These are phyloP conservation scores for Pelagia noctiluca DNA, from an alignment of 30 jellyfish, hydroid and myxozoan genomes.

Conservation along the genomic window DNA sequence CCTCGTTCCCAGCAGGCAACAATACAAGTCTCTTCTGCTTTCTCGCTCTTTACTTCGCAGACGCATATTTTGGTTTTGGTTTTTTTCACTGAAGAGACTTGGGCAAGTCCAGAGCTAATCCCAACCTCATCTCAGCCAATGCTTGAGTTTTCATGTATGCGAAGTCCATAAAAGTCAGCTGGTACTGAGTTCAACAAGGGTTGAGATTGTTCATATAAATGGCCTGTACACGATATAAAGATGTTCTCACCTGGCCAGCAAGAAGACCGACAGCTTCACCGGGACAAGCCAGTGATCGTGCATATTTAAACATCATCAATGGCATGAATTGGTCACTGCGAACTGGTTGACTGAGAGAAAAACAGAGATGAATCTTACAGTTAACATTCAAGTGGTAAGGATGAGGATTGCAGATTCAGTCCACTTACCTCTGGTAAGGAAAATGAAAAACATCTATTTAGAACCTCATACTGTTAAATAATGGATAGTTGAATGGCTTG, in stretches of 20 bases:
- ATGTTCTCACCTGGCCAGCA: conserved; percentile 93
- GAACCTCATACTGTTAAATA: too few relatives aligned
- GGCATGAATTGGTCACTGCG: conserved; percentile 67
- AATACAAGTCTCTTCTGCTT: too few relatives aligned
- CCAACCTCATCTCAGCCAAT: too few relatives aligned
- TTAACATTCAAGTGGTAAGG: background rate
- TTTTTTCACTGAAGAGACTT: too few relatives aligned
- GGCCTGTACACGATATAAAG: background rate
- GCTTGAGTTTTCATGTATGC: too few relatives aligned
- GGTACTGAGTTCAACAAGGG: too few relatives aligned
- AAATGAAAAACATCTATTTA: background rate
- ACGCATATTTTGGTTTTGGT: too few relatives aligned
- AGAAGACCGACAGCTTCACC: conserved; percentile 99
- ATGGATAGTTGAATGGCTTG: too few relatives aligned
- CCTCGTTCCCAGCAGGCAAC: too few relatives aligned
- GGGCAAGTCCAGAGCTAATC: too few relatives aligned
- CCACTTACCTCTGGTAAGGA: background rate
- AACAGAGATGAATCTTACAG: background rate
- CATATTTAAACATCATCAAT: conserved; percentile 81
- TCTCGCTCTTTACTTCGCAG: too few relatives aligned
- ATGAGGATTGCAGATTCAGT: background rate
- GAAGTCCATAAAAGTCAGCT: too few relatives aligned
- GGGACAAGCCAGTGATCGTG: conserved; percentile 83
- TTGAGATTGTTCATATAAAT: background rate
- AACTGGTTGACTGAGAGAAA: conserved; percentile 9